Evolutionary conservation across 2,797 vertebrate genomes (phyloP).

Genomic region (Anguilla anguilla): DNA sequence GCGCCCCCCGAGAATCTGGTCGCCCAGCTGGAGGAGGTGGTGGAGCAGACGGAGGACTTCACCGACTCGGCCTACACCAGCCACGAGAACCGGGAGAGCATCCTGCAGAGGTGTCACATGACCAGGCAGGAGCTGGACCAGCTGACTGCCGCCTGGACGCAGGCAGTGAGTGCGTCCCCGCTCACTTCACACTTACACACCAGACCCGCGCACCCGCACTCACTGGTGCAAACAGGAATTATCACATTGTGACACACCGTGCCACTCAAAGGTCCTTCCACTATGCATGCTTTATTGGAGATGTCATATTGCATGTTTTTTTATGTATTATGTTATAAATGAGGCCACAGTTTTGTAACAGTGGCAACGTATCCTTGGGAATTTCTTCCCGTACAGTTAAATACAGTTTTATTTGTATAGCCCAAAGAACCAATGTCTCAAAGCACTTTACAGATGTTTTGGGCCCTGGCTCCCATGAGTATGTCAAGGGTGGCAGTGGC

Average conservation of each 20-base stretch:
- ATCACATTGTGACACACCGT: background rate
- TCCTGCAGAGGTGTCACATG: slow-evolving; percentile 86
- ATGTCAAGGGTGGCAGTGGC: too few relatives aligned
- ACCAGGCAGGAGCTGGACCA: slow-evolving; percentile 86
- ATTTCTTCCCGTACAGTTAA: too few relatives aligned
- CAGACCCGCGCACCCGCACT: background rate
- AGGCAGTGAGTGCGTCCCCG: slow-evolving; percentile 78
- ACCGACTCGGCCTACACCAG: slow-evolving; percentile 97
- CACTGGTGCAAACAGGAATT: background rate
- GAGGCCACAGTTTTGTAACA: background rate
- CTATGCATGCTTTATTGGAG: background rate
- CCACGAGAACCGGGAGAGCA: slow-evolving; percentile 92
- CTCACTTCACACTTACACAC: background rate
- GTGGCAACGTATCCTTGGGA: background rate
- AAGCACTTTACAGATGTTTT: too few relatives aligned
- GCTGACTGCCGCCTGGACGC: slow-evolving; percentile 85
- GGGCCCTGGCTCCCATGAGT: too few relatives aligned
- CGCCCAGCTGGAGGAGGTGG: slow-evolving; percentile 82
- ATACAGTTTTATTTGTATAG: too few relatives aligned
- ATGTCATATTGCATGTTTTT: background rate
- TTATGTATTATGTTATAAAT: background rate
- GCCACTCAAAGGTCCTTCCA: background rate
- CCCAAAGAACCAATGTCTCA: too few relatives aligned
- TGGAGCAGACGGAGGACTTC: slow-evolving; percentile 95
- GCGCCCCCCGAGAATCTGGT: slow-evolving; percentile 82